Base-by-base conservation (phyloP, 2,888 invertebrate species). In the Disparrhopalites patrizii region DNA sequence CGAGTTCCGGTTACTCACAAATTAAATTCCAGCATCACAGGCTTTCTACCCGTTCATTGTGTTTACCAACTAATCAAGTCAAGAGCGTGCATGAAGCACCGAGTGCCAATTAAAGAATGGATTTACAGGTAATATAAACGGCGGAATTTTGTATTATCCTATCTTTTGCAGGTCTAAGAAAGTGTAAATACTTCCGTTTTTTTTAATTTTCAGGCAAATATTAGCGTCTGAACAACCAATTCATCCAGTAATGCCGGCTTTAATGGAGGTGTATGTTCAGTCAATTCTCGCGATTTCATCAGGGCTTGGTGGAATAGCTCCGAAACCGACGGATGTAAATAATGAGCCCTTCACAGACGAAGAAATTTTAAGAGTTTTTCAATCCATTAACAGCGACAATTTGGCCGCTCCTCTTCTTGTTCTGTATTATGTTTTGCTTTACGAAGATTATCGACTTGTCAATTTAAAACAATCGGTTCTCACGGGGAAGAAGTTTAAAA, bases 41-140 rank as follows among this genome's bases (percentile, higher is more conserved):
- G 96, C 8, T 96, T 94, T 79, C 80, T 98, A 62, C 96, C 97
- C 0, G 91, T 97, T 18, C 96, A 97, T 79, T 97, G 97, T 78
- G 94, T 97, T 74, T 93, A 96, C 78, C 97, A 97, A 78, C 81
- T 97, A 51, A 81, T 98, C 15, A 95, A 95, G 79, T 94, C 93
- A 5, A 82, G 96, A 71, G 93, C 94, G 0, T 97, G 97, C 79
- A 91, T 94, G 0, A 97, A 96, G 79, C 93, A 97, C 78, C 91
- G 93, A 79, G 95, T 97, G 1, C 92, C 93, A 0, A 95, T 97
- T 5, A 95, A 94, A 81, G 91, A 88, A 76, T 97, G 97, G 97
- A 96, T 97, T 71, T 96, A 93, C 77, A 79, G 80, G 76, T 84
- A 81, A 76, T n/a, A n/a, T n/a, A n/a, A n/a, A n/a, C n/a, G n/a